Evolutionary conservation across 2,888 invertebrate genomes (phyloP), one percentile per base, ranked within the genome.

Genomic region (Gryllus longicercus): DNA sequence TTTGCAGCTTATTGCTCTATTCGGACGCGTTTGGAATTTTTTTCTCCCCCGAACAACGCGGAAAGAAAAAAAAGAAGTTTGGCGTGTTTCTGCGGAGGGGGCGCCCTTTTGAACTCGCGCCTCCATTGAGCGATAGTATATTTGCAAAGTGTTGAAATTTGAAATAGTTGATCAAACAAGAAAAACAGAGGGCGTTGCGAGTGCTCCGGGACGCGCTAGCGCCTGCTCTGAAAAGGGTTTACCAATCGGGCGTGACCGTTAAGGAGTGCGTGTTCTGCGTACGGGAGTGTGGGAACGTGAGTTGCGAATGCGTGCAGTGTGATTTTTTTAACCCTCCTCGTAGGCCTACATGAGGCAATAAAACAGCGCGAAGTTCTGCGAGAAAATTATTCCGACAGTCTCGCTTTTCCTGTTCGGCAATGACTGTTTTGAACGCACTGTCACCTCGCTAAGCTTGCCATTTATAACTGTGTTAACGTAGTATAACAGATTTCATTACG

Each of bases 1-100:
- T 63, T 63, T 63, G 63, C 63, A 63, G 63, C 63, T 63, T 63
- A 63, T n/a, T 63, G 63, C 63, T 63, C 63, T 63, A 63, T 63
- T 63, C 63, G 63, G 63, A 63, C 63, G n/a, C 63, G 63, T 63
- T 63, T 63, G n/a, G 63, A 63, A n/a, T n/a, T n/a, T 18, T 63
- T 14, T 63, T 63, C 63, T 63, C 8, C 38, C 8, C 38, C 38
- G 38, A 38, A 38, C 38, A 38, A 38, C 38, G 38, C 38, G 63
- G 12, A 63, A 63, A 63, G 63, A 63, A 63, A 63, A n/a, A 51
- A 63, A 63, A 63, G 63, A n/a, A 63, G 63, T 63, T 63, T 63
- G 63, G 63, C 63, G 63, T 18, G 63, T 14, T 18, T 63, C 14
- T 63, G 63, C 63, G 12, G n/a, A 14, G n/a, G 12, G n/a, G 63